These are phyloP conservation scores for Girardinichthys multiradiatus DNA, from an alignment of 2,113 vertebrate genomes.

Conservation along the genomic window DNA sequence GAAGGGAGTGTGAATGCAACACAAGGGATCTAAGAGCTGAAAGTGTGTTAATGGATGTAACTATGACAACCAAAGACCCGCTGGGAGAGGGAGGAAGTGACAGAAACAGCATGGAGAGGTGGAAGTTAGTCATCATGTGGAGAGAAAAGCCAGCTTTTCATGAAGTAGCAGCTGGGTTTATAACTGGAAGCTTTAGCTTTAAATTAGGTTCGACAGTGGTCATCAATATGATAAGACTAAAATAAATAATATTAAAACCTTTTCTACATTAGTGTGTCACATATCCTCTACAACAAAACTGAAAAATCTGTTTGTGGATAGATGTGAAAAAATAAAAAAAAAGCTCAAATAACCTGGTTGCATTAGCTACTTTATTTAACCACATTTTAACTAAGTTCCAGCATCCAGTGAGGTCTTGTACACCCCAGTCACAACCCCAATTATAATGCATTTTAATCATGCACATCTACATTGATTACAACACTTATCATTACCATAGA, in stretches of 20 bases:
- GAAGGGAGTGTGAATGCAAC: slow-evolving; percentile 6
- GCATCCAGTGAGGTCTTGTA: too few relatives aligned
- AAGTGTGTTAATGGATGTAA: slow-evolving; percentile 68
- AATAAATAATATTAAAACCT: too few relatives aligned
- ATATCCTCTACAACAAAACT: too few relatives aligned
- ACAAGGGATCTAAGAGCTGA: slow-evolving; percentile 45
- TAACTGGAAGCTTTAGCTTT: neutral
- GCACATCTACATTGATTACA: too few relatives aligned
- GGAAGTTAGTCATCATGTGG: slow-evolving; percentile 44
- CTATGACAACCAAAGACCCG: slow-evolving; percentile 64
- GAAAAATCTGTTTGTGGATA: too few relatives aligned
- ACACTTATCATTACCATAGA: too few relatives aligned
- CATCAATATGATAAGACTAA: neutral
- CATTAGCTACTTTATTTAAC: too few relatives aligned
- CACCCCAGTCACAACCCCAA: too few relatives aligned
- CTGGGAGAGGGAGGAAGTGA: slow-evolving; percentile 57
- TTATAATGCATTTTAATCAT: too few relatives aligned
- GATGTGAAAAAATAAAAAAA: too few relatives aligned
- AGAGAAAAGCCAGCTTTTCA: neutral
- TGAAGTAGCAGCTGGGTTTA: neutral
- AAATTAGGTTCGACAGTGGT: neutral
- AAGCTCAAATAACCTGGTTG: too few relatives aligned
- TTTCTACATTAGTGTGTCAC: too few relatives aligned
- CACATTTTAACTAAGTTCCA: neutral
- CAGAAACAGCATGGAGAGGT: slow-evolving; percentile 25